phyloP scores from a whole-genome alignment of 2,888 invertebrate species.

The Germaria angustata region DNA sequence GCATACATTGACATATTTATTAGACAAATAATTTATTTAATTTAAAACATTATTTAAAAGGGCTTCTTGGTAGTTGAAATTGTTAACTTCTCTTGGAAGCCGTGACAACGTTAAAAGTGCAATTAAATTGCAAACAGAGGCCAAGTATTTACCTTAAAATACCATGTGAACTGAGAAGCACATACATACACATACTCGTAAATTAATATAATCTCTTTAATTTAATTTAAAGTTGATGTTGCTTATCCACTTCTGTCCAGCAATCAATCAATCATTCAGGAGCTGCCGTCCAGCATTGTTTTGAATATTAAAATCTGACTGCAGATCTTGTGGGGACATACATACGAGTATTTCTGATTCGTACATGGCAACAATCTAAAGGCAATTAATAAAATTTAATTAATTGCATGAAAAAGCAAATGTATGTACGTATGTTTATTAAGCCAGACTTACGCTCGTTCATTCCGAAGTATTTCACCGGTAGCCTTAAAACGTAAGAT shows the following conservation, averaged over 20 bases:
- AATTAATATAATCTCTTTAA: not conserved
- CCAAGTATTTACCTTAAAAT: too few relatives aligned
- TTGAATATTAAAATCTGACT: not conserved
- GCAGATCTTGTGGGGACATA: not conserved
- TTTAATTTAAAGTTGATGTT: not conserved
- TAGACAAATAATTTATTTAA: too few relatives aligned
- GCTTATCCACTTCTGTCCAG: not conserved
- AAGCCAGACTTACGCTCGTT: not conserved
- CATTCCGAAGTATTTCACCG: not conserved
- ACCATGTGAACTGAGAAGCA: too few relatives aligned
- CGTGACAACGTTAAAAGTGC: not conserved
- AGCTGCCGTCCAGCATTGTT: not conserved
- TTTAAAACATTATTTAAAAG: too few relatives aligned
- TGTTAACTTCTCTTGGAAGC: not conserved
- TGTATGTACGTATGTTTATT: slow-evolving; percentile 1
- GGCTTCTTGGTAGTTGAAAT: not conserved
- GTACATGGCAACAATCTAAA: slow-evolving; percentile 30
- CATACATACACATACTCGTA: too few relatives aligned
- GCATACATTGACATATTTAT: too few relatives aligned
- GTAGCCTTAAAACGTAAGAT: slow-evolving; percentile 10
- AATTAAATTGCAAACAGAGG: not conserved
- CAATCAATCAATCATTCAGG: slow-evolving; percentile 16
- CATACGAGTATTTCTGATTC: not conserved
- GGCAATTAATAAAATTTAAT: slow-evolving; percentile 53
- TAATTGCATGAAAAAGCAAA: slow-evolving; percentile 23